Evolutionary conservation across 2,113 vertebrate genomes (phyloP).

Genomic region (Meleagris gallopavo): DNA sequence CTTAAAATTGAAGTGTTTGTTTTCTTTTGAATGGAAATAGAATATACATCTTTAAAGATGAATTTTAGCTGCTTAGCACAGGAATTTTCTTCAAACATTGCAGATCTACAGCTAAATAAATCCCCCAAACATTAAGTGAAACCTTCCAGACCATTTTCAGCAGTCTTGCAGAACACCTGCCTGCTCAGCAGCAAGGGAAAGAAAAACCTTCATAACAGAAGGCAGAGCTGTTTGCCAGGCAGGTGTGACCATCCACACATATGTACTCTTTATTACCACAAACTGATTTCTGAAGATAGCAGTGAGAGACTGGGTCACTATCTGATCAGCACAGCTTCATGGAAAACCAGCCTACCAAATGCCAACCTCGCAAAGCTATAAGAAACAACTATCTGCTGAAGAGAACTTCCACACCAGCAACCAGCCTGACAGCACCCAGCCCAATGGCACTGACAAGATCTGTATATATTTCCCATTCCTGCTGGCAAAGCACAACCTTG

Average conservation of each 20-base stretch:
- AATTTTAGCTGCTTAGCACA: background rate
- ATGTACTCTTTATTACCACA: background rate
- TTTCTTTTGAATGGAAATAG: background rate
- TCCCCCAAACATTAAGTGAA: background rate
- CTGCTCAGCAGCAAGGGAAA: background rate
- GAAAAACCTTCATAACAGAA: background rate
- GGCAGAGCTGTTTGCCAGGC: background rate
- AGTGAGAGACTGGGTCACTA: background rate
- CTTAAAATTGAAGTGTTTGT: background rate
- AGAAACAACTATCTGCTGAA: background rate
- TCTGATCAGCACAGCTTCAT: too few species aligned
- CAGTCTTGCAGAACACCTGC: background rate
- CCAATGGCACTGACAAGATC: background rate
- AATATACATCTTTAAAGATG: background rate
- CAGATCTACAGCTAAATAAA: background rate
- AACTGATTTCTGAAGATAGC: background rate
- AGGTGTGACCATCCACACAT: background rate
- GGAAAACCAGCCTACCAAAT: background rate
- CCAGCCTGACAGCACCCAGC: background rate
- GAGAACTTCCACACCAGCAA: background rate
- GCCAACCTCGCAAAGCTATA: background rate
- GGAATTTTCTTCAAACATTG: background rate
- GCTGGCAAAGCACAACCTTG: fast-evolving
- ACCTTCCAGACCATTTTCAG: background rate
- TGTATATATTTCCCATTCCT: background rate